Evolutionary conservation across 2,888 invertebrate genomes (phyloP), one percentile per base, ranked within the genome.

Genomic region (Drosophila pseudotakahashii): DNA sequence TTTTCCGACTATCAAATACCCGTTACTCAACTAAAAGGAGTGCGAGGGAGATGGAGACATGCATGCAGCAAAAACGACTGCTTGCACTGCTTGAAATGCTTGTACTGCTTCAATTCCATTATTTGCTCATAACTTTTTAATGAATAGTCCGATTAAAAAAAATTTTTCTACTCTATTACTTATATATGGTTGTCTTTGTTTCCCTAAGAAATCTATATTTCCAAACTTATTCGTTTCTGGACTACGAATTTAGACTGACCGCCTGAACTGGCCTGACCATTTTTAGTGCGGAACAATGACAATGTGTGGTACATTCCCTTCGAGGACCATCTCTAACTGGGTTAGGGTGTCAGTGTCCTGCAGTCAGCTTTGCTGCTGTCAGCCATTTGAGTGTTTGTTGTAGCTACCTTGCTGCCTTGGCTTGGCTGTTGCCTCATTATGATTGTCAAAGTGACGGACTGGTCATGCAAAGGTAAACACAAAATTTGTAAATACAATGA

Each of bases 391-490:
- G 66, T 59, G 58, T 48, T 61, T 61, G 48, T 30, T 58, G 39
- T 34, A 48, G 44, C n/a, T n/a, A n/a, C n/a, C n/a, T n/a, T 48
- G 66, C 67, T 80, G 36, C 69, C 68, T 57, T 60, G 75, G 75
- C 79, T 71, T 23, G 69, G 60, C 54, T 60, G 59, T 69, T 76
- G 88, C 84, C 82, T 83, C 82, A 83, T 83, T 83, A 83, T 86
- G 89, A 82, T 80, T 86, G 82, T 88, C 82, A 82, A 82, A 82
- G 87, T 88, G 82, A 86, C 89, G 87, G 81, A 83, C 89, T 86
- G 89, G 84, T 80, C 82, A 88, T 82, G 83, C 73, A 76, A 83
- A 88, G 87, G 82, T 83, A 83, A 88, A 83, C 87, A 88, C 77
- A 73, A 77, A 75, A 83, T 83, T 87, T 74, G 84, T 83, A 86